Base-by-base conservation (phyloP, 53 echinoderm and acorn worm species). In the Holothuria leucospilota region DNA sequence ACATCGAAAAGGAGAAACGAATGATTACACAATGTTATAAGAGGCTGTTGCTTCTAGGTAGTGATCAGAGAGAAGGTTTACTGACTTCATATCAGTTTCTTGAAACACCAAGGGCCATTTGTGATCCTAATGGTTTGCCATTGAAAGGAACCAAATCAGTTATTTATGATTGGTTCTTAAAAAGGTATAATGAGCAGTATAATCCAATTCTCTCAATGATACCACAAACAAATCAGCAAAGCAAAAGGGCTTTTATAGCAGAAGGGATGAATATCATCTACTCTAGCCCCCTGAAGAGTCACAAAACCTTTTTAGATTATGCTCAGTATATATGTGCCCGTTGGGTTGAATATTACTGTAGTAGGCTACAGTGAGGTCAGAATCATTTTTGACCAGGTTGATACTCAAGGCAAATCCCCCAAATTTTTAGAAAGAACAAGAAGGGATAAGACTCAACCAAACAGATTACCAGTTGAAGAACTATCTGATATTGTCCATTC, bases 231-330 rank as follows among this genome's bases (percentile, higher is more conserved):
- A 68, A 59, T 53, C 40, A 40, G 40, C 40, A 40, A 40, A 40
- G 7, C 40, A 40, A 40, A 40, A 40, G 40, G 40, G 4, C 4
- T 39, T 85, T 85, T 0, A 93, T 93, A 62, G 86, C 88, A 29
- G 88, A 93, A 74, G 93, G 93, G n/a, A 93, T 93, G 93, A 90
- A 90, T 49, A 85, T 40, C 7, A 90, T 93, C 46, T 86, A 93
- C 60, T 51, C 58, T n/a, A 84, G 77, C 71, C 93, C 93, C 9
- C 58, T 86, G 10, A 77, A 81, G 29, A 77, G 85, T 59, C 81
- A 82, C 25, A 93, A 71, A 79, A 85, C 51, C 69, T 87, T 93
- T 78, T 28, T 9, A 0, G 93, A 93, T 62, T 93, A 88, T 82
- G 88, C 82, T 13, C 24, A 88, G 53, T 82, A 81, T 59, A n/a